These are phyloP conservation scores for Priocnemis perturbator DNA, from an alignment of 2,888 invertebrate species.

Conservation along the genomic window DNA sequence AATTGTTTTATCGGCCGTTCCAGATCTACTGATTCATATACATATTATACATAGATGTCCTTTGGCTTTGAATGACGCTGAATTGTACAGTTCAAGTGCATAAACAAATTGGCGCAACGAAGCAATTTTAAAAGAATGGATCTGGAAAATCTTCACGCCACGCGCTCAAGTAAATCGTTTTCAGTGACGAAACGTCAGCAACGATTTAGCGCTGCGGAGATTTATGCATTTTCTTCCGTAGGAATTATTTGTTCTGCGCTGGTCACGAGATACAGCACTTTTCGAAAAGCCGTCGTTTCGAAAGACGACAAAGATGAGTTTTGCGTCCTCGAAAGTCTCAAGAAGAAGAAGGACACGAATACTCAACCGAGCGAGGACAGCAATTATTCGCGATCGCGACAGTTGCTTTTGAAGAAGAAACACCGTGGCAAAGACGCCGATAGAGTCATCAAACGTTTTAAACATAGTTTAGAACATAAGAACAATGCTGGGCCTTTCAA, in stretches of 20 bases:
- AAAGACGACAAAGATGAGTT: slow-evolving; percentile 37
- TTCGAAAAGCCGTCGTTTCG: not conserved
- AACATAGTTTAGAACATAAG: too few species aligned
- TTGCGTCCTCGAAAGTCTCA: slow-evolving; percentile 34
- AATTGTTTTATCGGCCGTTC: not conserved
- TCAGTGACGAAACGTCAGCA: slow-evolving; percentile 7
- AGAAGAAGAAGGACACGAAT: slow-evolving; percentile 5
- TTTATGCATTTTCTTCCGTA: slow-evolving; percentile 17
- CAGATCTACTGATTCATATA: too few species aligned
- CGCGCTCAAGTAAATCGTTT: slow-evolving; percentile 28
- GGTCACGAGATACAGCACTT: slow-evolving; percentile 33
- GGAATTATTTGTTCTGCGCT: slow-evolving; percentile 39
- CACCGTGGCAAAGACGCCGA: too few species aligned
- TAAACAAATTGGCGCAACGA: not conserved
- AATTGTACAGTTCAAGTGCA: not conserved
- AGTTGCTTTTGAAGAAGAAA: too few species aligned
- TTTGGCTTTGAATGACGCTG: not conserved
- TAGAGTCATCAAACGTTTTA: too few species aligned
- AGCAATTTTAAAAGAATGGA: slow-evolving; percentile 1
- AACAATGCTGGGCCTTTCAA: too few species aligned
- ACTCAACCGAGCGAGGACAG: too few species aligned
- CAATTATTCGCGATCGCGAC: too few species aligned
- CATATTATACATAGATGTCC: too few species aligned
- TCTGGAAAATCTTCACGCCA: slow-evolving; percentile 9
- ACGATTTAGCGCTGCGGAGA: slow-evolving; percentile 13